phyloP scores from a whole-genome alignment of 1,140 invertebrate genomes.

The Drosophila aff. region DNA sequence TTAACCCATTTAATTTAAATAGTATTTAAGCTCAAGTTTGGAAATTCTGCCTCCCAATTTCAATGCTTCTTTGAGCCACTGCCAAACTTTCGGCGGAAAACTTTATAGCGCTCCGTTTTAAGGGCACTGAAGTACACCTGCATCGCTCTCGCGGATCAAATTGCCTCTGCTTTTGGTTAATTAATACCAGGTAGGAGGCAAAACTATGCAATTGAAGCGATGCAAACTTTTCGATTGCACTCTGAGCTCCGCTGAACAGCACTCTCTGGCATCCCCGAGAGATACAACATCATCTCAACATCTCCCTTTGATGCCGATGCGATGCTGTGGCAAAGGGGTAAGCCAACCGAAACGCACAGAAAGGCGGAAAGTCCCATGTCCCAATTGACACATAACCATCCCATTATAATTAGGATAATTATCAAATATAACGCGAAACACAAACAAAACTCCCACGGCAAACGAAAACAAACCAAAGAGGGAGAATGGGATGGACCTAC shows the following conservation, averaged over 20 bases:
- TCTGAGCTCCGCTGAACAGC: constrained; percentile 17
- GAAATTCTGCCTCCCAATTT: constrained; percentile 6
- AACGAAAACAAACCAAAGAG: constrained; percentile 14
- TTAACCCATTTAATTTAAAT: background rate
- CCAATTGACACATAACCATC: constrained; percentile 40
- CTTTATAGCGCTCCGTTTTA: constrained; percentile 35
- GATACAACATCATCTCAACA: constrained; percentile 9
- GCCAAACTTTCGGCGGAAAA: constrained; percentile 55
- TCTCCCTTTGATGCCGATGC: constrained; percentile 22
- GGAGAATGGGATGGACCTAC: constrained; percentile 26
- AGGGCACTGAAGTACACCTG: constrained; percentile 53
- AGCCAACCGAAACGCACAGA: constrained; percentile 15
- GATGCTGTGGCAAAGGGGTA: constrained; percentile 28
- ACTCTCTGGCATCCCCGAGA: constrained; percentile 37
- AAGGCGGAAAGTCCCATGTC: constrained; percentile 10
- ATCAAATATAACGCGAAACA: constrained; percentile 35
- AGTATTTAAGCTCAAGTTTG: background rate
- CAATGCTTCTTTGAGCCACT: constrained; percentile 13
- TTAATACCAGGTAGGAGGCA: constrained; percentile 49
- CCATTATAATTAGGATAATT: constrained; percentile 48
- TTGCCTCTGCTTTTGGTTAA: constrained; percentile 53
- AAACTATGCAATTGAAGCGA: constrained; percentile 57
- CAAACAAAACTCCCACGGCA: constrained; percentile 27
- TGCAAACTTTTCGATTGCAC: constrained; percentile 54
- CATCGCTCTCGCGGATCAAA: constrained; percentile 34